Evolutionary conservation across 2,888 invertebrate species (phyloP).

Genomic region (Cephus pygmeus): DNA sequence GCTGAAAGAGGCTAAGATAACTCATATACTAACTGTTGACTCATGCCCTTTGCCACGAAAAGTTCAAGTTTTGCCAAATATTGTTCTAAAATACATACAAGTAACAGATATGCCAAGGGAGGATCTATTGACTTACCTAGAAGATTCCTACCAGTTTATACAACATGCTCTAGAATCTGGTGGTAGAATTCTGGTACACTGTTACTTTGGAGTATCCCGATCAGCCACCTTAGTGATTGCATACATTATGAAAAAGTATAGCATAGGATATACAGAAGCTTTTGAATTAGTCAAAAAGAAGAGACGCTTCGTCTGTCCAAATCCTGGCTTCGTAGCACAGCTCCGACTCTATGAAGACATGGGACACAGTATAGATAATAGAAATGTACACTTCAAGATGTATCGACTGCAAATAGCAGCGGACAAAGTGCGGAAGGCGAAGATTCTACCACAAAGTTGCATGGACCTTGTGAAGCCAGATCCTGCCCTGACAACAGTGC

Average conservation of each 20-base stretch:
- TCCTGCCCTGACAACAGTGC: slow-evolving; percentile 78
- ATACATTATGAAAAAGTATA: slow-evolving; percentile 87
- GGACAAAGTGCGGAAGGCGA: slow-evolving; percentile 83
- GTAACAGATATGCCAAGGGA: slow-evolving; percentile 87
- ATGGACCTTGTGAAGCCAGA: slow-evolving; percentile 83
- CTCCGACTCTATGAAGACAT: slow-evolving; percentile 83
- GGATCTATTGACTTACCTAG: slow-evolving; percentile 84
- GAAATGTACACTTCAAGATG: slow-evolving; percentile 78
- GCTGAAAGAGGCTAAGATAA: slow-evolving; percentile 75
- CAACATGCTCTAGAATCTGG: slow-evolving; percentile 72
- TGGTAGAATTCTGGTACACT: slow-evolving; percentile 86
- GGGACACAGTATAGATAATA: slow-evolving; percentile 78
- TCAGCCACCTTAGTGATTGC: slow-evolving; percentile 90
- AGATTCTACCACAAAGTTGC: slow-evolving; percentile 84
- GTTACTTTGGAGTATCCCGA: slow-evolving; percentile 91
- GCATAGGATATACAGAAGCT: slow-evolving; percentile 79
- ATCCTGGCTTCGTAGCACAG: slow-evolving; percentile 84
- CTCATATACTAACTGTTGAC: slow-evolving; percentile 85
- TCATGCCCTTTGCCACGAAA: slow-evolving; percentile 84
- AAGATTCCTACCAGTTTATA: slow-evolving; percentile 83
- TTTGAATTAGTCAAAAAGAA: slow-evolving; percentile 77
- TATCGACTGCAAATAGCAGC: slow-evolving; percentile 84
- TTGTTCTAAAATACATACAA: slow-evolving; percentile 81
- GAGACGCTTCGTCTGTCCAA: slow-evolving; percentile 80
- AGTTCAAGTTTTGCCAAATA: slow-evolving; percentile 74